phyloP scores from a whole-genome alignment of 2,797 vertebrate genomes.

The Pygocentrus nattereri region DNA sequence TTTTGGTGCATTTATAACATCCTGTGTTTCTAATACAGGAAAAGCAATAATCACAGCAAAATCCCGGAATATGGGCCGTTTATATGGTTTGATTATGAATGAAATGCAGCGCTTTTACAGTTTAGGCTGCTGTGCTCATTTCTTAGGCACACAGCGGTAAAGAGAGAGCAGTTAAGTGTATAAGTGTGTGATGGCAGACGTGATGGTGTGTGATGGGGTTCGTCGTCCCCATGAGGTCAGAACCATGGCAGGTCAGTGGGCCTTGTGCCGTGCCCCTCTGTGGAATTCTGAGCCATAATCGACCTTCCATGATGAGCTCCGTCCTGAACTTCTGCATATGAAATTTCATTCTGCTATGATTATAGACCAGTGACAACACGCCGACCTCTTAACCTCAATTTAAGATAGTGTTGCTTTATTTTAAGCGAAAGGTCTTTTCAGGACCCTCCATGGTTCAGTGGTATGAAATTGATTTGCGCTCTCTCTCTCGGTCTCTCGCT shows the following conservation, averaged over 20 bases:
- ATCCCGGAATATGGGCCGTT: not conserved
- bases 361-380: constrained; percentile 56
- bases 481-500: not conserved
- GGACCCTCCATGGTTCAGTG: constrained; percentile 54
- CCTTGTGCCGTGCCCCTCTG: constrained; percentile 41
- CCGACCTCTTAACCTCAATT: constrained; percentile 64
- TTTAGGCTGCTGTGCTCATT: constrained; percentile 22
- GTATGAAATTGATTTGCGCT: constrained; percentile 59
- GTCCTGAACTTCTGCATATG: constrained; percentile 52
- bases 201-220: constrained; percentile 13
- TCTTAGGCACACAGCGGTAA: constrained; percentile 8
- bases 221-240: constrained; percentile 23
- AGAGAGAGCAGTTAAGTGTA: constrained; percentile 16
- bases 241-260: constrained; percentile 31
- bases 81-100: not conserved
- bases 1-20: too few species aligned
- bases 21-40: too few species aligned
- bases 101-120: constrained; percentile 21
- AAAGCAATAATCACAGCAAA: not conserved
- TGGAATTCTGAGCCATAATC: constrained; percentile 52
- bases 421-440: constrained; percentile 59
- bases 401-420: constrained; percentile 61
- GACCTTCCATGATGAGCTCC: constrained; percentile 54
- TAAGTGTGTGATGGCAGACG: constrained; percentile 2
- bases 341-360: constrained; percentile 59